Conservation (phyloP, 2,113 vertebrate species). For the Oreochromis aureus region DNA sequence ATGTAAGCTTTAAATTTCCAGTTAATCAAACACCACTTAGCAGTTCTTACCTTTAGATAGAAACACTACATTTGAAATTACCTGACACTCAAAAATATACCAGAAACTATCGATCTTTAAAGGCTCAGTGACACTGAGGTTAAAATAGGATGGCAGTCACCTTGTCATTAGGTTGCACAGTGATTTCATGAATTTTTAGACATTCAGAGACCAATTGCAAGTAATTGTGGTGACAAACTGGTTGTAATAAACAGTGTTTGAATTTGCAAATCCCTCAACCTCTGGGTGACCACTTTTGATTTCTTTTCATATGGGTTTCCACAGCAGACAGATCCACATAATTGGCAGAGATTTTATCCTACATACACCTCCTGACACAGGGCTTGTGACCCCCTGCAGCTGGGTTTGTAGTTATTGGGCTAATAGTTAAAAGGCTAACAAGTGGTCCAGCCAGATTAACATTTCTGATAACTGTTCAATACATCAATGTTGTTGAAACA, state of each 20-base stretch:
- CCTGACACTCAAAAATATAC: too few relatives aligned
- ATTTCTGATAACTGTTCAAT: background rate
- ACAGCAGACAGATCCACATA: background rate
- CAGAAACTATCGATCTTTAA: too few relatives aligned
- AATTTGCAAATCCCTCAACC: background rate
- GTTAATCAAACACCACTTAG: background rate
- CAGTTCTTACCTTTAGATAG: background rate
- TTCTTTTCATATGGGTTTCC: background rate
- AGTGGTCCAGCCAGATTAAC: background rate
- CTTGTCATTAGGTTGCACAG: accelerated
- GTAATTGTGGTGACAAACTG: background rate
- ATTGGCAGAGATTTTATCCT: background rate
- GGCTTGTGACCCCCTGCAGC: background rate
- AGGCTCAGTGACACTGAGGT: background rate
- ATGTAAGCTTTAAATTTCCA: background rate
- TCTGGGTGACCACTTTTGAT: background rate
- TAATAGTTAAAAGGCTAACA: background rate
- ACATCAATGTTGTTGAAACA: background rate
- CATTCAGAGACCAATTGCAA: background rate
- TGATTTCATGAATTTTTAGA: background rate
- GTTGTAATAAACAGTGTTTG: background rate
- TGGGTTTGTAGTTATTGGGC: background rate
- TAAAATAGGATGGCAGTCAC: background rate
- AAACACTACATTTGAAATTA: background rate
- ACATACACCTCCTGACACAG: background rate